phyloP scores from a whole-genome alignment of 2,797 vertebrate species.

The Parotocinclus haroldoi region DNA sequence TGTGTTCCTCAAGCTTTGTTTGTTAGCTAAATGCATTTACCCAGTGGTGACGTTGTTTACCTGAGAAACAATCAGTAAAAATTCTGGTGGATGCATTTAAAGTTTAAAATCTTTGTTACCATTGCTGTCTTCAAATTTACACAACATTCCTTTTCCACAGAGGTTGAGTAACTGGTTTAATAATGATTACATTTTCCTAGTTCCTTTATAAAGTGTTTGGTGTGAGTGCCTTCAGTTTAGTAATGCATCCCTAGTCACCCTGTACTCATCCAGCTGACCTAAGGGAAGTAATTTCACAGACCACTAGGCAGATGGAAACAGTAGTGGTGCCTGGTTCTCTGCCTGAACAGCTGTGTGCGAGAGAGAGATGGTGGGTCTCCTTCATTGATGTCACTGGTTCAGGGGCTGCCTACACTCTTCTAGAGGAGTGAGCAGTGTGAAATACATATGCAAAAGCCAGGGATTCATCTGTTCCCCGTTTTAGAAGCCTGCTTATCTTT shows the following conservation, averaged over 20 bases:
- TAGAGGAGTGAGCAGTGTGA: background rate
- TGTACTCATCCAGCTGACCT: constrained; percentile 44
- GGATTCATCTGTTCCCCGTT: too few relatives aligned
- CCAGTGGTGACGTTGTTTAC: too few relatives aligned
- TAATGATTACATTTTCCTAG: background rate
- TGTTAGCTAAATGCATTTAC: too few relatives aligned
- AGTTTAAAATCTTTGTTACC: too few relatives aligned
- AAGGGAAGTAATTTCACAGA: constrained; percentile 63
- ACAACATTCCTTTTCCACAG: background rate
- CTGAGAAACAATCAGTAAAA: too few relatives aligned
- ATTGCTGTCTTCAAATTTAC: too few relatives aligned
- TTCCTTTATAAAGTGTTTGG: background rate
- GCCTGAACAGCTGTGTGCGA: constrained; percentile 24
- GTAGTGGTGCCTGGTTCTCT: constrained; percentile 32
- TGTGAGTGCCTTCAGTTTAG: constrained; percentile 21
- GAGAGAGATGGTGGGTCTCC: constrained; percentile 7
- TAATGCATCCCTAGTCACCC: constrained; percentile 41
- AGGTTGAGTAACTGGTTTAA: background rate
- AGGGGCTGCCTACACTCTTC: background rate
- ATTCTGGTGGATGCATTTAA: too few relatives aligned
- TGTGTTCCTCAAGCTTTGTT: too few relatives aligned
- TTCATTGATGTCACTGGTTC: constrained; percentile 16
- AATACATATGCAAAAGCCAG: too few relatives aligned
- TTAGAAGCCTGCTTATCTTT: too few relatives aligned
- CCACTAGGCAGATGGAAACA: constrained; percentile 57